phyloP scores from a whole-genome alignment of 2,113 vertebrate genomes.

The Sinocyclocheilus maitianheensis region DNA sequence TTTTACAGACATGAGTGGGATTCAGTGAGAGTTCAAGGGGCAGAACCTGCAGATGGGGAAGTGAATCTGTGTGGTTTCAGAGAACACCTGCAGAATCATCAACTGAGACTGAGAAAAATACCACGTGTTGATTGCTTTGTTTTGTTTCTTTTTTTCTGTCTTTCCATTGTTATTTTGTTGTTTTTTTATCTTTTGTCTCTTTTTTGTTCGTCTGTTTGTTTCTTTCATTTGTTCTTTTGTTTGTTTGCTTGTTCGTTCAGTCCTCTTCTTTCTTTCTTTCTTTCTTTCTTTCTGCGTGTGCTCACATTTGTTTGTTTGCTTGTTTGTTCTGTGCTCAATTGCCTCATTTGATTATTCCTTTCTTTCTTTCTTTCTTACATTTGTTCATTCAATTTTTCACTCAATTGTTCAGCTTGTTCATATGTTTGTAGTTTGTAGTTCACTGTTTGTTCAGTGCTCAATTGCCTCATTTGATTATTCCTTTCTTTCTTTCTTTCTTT shows the following conservation, averaged over 20 bases:
- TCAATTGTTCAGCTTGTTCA: too few relatives aligned
- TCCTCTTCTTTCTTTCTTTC: background rate
- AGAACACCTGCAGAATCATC: constrained; percentile 36
- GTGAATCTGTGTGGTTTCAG: background rate
- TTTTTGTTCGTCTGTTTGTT: background rate
- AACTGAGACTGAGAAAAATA: background rate
- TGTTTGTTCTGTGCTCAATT: background rate
- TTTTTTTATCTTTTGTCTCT: background rate
- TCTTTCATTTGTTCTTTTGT: background rate
- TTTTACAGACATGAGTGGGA: background rate
- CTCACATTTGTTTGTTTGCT: background rate
- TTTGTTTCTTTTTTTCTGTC: background rate
- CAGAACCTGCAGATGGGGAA: constrained; percentile 6
- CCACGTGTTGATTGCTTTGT: background rate
- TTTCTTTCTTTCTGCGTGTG: background rate
- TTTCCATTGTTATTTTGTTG: background rate
- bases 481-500: background rate
- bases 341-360: too few relatives aligned
- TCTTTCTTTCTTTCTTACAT: background rate
- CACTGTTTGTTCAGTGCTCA: background rate
- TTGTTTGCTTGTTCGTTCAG: background rate
- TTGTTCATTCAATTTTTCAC: too few relatives aligned
- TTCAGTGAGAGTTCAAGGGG: background rate
- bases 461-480: background rate
- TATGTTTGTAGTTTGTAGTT: too few relatives aligned